phyloP scores from a whole-genome alignment of 1,140 invertebrate species.

The Diuraphis noxia region DNA sequence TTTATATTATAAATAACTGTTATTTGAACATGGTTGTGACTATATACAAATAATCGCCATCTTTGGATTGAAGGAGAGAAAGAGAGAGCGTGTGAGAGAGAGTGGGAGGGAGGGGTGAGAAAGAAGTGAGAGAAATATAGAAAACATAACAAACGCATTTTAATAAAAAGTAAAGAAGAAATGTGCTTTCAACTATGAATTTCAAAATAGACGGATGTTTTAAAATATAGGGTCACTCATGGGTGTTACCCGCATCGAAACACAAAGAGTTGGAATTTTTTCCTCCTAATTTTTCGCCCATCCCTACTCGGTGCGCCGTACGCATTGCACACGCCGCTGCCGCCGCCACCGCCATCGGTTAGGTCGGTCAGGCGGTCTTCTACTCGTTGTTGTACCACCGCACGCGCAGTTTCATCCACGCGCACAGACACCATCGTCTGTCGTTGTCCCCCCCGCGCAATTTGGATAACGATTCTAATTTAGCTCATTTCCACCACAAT shows the following conservation, averaged over 20 bases:
- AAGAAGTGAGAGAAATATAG: no score
- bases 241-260: constrained; percentile 2
- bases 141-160: not conserved
- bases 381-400: not conserved
- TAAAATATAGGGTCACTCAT: not conserved
- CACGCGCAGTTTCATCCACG: not conserved
- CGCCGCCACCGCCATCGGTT: not conserved
- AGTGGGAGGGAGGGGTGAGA: no score
- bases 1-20: no score
- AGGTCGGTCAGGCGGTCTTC: no score
- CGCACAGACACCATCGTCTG: not conserved
- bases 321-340: not conserved
- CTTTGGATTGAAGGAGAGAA: no score
- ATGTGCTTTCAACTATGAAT: not conserved
- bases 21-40: no score
- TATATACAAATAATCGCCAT: no score
- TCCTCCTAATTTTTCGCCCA: not conserved
- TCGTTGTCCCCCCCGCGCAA: not conserved
- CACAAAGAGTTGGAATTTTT: not conserved
- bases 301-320: not conserved
- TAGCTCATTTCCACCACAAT: not conserved
- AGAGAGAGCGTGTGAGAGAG: no score
- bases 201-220: not conserved
- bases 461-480: not conserved
- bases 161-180: not conserved